These are phyloP conservation scores for Camelus bactrianus DNA, from an alignment of 2,113 vertebrate species.

Conservation along the genomic window DNA sequence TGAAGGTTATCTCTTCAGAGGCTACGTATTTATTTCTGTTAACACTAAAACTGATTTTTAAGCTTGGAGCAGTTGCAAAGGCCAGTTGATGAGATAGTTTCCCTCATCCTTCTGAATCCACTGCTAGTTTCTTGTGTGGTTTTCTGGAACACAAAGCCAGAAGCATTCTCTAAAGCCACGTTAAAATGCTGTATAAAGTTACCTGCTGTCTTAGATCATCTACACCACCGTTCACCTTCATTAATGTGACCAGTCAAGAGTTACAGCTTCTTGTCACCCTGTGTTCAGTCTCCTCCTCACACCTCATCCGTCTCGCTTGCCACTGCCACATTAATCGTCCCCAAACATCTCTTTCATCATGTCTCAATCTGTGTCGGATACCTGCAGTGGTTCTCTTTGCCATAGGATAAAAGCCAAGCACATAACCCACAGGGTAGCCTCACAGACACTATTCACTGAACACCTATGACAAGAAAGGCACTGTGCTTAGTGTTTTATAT, in stretches of 20 bases:
- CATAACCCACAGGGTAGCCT: background rate
- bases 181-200: background rate
- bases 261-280: conserved; percentile 51
- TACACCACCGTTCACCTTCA: conserved; percentile 59
- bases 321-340: conserved; percentile 66
- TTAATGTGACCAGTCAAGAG: conserved; percentile 66
- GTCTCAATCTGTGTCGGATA: conserved; percentile 47
- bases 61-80: background rate
- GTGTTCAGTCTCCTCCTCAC: conserved; percentile 33
- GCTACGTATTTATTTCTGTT: background rate
- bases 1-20: background rate
- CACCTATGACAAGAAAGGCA: background rate
- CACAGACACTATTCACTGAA: background rate
- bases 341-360: conserved; percentile 63
- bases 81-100: background rate
- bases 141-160: conserved; percentile 46
- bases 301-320: conserved; percentile 58
- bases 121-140: background rate
- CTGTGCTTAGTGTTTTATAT: background rate
- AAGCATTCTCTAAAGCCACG: conserved; percentile 49
- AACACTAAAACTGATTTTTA: background rate
- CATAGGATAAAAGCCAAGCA: conserved; percentile 29
- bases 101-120: background rate
- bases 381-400: conserved; percentile 16
- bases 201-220: conserved; percentile 56